These are phyloP conservation scores for Euplagia quadripunctaria DNA, from an alignment of 2,888 invertebrate species.

Conservation along the genomic window DNA sequence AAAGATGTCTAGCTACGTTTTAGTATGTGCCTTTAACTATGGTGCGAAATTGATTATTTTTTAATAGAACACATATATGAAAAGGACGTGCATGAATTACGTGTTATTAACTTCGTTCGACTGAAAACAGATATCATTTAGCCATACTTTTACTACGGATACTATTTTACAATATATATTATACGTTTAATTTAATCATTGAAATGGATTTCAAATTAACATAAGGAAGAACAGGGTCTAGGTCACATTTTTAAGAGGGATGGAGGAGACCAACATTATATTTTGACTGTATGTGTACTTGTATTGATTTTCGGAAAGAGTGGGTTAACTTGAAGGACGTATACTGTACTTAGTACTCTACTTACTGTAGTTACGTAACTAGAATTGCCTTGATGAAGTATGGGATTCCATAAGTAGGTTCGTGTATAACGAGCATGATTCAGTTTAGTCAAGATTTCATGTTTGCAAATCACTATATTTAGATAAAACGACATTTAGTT, in stretches of 20 bases:
- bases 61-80: not conserved
- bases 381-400: not conserved
- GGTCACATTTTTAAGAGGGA: not conserved
- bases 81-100: slow-evolving; percentile 9
- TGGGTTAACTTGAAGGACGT: not conserved
- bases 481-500: not conserved
- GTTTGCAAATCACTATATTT: not conserved
- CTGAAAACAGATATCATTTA: slow-evolving; percentile 49
- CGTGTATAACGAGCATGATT: not conserved
- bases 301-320: not conserved
- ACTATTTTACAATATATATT: not conserved
- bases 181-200: slow-evolving; percentile 17
- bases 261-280: not conserved
- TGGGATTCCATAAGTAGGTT: not conserved
- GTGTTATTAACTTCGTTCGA: slow-evolving; percentile 48
- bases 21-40: slow-evolving; percentile 31
- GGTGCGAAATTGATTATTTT: slow-evolving; percentile 16
- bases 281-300: not conserved
- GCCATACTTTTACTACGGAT: not conserved
- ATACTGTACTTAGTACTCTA: not conserved
- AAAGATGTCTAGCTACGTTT: slow-evolving; percentile 46
- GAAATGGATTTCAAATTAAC: slow-evolving; percentile 47
- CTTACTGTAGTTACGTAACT: not conserved
- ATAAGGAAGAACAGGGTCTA: not conserved
- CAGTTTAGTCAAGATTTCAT: not conserved